These are phyloP conservation scores for Leptosomus discolor DNA, from an alignment of 2,113 vertebrate genomes.

Conservation along the genomic window DNA sequence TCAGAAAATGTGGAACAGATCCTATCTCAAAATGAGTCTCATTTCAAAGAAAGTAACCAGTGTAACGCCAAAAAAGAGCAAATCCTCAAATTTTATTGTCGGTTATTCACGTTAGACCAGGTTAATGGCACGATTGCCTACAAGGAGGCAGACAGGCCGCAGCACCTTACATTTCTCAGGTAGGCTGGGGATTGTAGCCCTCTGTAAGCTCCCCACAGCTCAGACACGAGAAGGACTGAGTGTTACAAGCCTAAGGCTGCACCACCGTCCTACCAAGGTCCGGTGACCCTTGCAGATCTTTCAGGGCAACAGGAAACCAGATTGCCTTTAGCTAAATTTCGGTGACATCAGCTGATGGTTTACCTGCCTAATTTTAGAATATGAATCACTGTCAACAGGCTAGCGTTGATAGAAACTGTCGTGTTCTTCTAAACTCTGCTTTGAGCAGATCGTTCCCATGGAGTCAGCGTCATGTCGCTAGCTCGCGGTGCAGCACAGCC, in stretches of 20 bases:
- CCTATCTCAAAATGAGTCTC: background rate
- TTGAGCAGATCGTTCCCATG: background rate
- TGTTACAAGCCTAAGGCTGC: background rate
- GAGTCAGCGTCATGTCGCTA: accelerated
- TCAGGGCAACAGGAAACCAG: background rate
- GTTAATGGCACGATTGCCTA: background rate
- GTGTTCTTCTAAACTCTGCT: background rate
- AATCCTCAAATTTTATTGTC: background rate
- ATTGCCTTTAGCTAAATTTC: background rate
- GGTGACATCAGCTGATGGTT: background rate
- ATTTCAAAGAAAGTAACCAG: background rate
- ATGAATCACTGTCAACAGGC: background rate
- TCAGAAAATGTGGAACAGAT: background rate
- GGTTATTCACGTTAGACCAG: background rate
- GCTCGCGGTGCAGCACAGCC: accelerated
- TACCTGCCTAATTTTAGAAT: background rate
- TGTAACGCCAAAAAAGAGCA: background rate
- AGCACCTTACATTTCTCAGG: background rate
- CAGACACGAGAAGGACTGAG: background rate
- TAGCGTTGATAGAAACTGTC: background rate
- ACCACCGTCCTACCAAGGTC: background rate
- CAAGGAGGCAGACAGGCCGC: background rate
- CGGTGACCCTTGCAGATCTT: background rate
- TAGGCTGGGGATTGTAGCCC: background rate
- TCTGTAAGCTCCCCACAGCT: background rate